Evolutionary conservation across 2,888 invertebrate species (phyloP).

Genomic region (Agrypnus murinus): DNA sequence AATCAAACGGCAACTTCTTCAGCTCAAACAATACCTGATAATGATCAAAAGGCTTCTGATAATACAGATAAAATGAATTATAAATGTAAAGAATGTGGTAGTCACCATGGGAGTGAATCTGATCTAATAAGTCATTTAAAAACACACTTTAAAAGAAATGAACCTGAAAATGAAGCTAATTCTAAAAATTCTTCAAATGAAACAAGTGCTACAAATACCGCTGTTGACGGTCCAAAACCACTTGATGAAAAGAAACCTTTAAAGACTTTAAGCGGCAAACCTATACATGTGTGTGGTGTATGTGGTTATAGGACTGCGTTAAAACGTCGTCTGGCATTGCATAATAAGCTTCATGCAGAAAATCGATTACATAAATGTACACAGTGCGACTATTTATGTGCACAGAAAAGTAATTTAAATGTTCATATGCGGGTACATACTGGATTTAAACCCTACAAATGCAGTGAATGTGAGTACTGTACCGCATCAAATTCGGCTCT

Average conservation of each 20-base stretch:
- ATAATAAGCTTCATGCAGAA: slow-evolving; percentile 42
- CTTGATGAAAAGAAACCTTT: not conserved
- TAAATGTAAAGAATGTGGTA: slow-evolving; percentile 16
- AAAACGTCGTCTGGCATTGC: slow-evolving; percentile 37
- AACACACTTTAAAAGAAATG: not conserved
- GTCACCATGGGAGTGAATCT: not conserved
- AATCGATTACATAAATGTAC: slow-evolving; percentile 41
- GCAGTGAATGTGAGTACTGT: slow-evolving; percentile 38
- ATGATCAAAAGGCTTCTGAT: no score
- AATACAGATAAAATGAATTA: not conserved
- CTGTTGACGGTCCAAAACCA: not conserved
- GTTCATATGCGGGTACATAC: slow-evolving; percentile 43
- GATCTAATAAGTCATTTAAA: slow-evolving; percentile 16
- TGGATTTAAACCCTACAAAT: slow-evolving; percentile 43
- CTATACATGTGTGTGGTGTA: slow-evolving; percentile 30
- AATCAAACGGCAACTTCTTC: no score
- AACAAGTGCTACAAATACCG: no score
- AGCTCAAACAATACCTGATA: no score
- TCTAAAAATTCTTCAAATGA: not conserved
- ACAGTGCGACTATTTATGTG: slow-evolving; percentile 43
- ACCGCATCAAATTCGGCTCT: slow-evolving; percentile 41
- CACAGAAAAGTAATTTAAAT: slow-evolving; percentile 41
- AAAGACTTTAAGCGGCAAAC: slow-evolving; percentile 33
- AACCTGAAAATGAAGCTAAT: not conserved
- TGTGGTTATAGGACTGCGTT: slow-evolving; percentile 41